Conservation (phyloP, 2,888 invertebrate species). For the Lithophane semibrunnea region DNA sequence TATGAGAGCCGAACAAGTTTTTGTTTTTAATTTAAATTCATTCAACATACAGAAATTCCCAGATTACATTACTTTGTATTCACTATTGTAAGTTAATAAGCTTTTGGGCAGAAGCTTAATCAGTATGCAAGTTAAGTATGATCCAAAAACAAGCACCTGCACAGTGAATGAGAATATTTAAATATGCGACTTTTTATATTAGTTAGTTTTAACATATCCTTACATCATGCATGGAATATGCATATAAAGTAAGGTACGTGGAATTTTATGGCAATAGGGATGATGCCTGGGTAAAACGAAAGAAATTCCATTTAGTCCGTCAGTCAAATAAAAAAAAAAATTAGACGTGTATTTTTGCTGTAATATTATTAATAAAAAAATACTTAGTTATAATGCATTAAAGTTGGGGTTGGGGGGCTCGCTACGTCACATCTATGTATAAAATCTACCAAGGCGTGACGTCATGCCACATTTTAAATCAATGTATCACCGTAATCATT, state of each 20-base stretch:
- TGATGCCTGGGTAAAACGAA: no score
- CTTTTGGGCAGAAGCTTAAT: constrained; percentile 29
- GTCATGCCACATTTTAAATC: no score
- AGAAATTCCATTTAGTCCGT: no score
- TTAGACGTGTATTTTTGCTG: no score
- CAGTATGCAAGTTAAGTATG: constrained; percentile 29
- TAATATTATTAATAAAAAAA: no score
- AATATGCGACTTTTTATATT: constrained; percentile 9
- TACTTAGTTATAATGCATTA: no score
- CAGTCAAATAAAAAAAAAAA: no score
- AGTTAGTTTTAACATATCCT: background rate
- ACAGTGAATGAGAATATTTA: constrained; percentile 11
- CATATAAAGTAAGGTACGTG: background rate
- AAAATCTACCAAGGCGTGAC: no score
- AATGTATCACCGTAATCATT: no score
- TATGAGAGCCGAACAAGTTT: background rate
- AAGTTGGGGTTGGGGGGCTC: no score
- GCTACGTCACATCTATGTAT: no score
- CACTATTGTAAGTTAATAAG: constrained; percentile 50
- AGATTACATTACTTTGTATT: constrained; percentile 37
- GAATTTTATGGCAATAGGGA: background rate
- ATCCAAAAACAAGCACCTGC: constrained; percentile 44
- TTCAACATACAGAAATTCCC: constrained; percentile 15
- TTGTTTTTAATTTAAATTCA: constrained; percentile 24
- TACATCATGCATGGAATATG: constrained; percentile 1